Base-by-base conservation (phyloP, 2,888 invertebrate species). In the Cartodere bifasciata region DNA sequence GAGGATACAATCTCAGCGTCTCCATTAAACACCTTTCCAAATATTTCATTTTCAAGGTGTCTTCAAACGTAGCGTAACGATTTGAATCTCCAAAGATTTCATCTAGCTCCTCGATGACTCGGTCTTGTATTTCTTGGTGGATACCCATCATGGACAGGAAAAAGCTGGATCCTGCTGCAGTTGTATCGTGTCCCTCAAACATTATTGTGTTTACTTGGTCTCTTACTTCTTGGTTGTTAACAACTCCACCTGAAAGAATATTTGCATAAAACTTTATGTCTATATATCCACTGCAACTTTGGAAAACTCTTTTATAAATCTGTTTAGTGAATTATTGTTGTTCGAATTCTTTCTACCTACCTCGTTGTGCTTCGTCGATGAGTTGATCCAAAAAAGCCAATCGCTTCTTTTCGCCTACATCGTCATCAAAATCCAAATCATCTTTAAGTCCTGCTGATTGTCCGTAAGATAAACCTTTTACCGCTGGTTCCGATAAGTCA, bases 131-230 rank as follows among this genome's bases (percentile, higher is more conserved):
- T 6, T 84, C 68, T 22, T 78, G 80, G 50, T 90, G 74, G 23
- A 79, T 68, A 3, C 85, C 90, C 51, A 91, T 71, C 48, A 88
- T 65, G 43, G 82, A 82, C 4, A 88, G 64, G 36, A 83, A 79
- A 68, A 90, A 92, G 53, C 83, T 85, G 40, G 87, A 82, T 2
- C 83, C 88, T 16, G 90, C 83, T 6, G 84, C 78, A 1, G 83
- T 85, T 4, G 84, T 85, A 49, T 84, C 84, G 54, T 84, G 84
- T 2, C 83, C 83, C 72, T 91, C 81, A 53, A 85, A 85, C 85
- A 86, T 86, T 34, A 86, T 85, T 0, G 84, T 85, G 48, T 84
- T 81, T 1, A 84, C 84, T 65, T 86, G 83, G 54, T 86, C 83
- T 56, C 81, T 83, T 39, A 86, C 83, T 60, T 86, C 84, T 41